Percentiles rank a stretch among this genome's conserved stretches.
Evolutionary conservation across 2,797 vertebrate genomes (phyloP).

Genomic region (Thunnus albacares): DNA sequence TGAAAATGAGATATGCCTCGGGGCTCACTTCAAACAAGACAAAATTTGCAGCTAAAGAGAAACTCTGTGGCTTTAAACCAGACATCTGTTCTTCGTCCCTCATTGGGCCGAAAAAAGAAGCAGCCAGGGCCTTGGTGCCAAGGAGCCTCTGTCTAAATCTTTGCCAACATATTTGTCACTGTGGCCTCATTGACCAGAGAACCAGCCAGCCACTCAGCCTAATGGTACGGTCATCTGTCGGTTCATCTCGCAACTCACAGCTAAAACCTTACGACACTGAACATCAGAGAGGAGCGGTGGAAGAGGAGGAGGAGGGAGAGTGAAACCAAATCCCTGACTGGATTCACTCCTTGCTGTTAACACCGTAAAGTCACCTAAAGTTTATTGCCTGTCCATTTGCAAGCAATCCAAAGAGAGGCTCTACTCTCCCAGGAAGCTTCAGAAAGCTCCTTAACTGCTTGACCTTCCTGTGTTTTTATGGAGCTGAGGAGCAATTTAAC

Average conservation of each 20-base stretch:
- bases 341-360: slow-evolving; percentile 58
- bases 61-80: slow-evolving; percentile 68
- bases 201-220: slow-evolving; percentile 62
- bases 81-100: slow-evolving; percentile 78
- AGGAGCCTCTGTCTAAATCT: slow-evolving; percentile 65
- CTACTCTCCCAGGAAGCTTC: slow-evolving; percentile 60
- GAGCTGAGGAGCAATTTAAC: slow-evolving; percentile 62
- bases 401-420: slow-evolving; percentile 48
- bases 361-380: slow-evolving; percentile 67
- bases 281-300: slow-evolving; percentile 39
- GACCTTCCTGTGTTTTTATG: slow-evolving; percentile 77
- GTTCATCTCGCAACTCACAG: slow-evolving; percentile 55
- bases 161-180: slow-evolving; percentile 76
- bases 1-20: slow-evolving; percentile 73
- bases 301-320: slow-evolving; percentile 23
- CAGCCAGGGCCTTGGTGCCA: slow-evolving; percentile 57
- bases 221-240: slow-evolving; percentile 65
- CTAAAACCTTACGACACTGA: slow-evolving; percentile 56
- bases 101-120: slow-evolving; percentile 60
- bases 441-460: slow-evolving; percentile 65
- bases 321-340: slow-evolving; percentile 58
- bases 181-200: slow-evolving; percentile 64
- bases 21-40: slow-evolving; percentile 79
- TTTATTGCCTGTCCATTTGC: slow-evolving; percentile 77
- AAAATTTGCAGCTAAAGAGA: slow-evolving; percentile 71